phyloP scores from a whole-genome alignment of 1,140 invertebrate species.

The Drosophila gunungcola region DNA sequence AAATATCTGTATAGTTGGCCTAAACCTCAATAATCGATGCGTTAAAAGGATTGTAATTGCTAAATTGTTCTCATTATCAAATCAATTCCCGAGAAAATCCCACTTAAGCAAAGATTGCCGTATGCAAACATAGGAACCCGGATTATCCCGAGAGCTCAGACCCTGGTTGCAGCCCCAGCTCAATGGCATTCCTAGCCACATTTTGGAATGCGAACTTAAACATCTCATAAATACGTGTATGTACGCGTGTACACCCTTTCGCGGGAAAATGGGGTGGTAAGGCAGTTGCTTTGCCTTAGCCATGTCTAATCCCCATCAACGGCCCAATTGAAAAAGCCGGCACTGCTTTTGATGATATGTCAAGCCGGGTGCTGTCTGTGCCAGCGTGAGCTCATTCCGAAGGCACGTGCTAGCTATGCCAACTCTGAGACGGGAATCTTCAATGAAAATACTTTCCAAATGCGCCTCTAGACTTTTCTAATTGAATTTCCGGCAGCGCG shows the following conservation, averaged over 20 bases:
- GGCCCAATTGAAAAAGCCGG: conserved; percentile 46
- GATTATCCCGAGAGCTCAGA: conserved; percentile 39
- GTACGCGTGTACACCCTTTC: conserved; percentile 33
- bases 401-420: conserved; percentile 31
- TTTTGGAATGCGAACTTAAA: conserved; percentile 36
- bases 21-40: conserved; percentile 9
- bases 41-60: conserved; percentile 17
- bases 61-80: conserved; percentile 12
- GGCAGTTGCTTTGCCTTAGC: conserved; percentile 4
- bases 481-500: conserved; percentile 48
- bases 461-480: conserved; percentile 44
- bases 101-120: conserved; percentile 1
- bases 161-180: no score
- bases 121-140: conserved; percentile 26
- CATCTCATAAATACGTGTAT: conserved; percentile 63
- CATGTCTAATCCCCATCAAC: conserved; percentile 56
- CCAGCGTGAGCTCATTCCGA: conserved; percentile 19
- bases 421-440: conserved; percentile 17
- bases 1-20: conserved; percentile 1
- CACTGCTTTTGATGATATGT: conserved; percentile 70
- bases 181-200: conserved; percentile 28
- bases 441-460: conserved; percentile 38
- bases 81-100: conserved; percentile 3
- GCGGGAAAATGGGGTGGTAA: conserved; percentile 1
- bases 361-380: conserved; percentile 42